Evolutionary conservation across 2,113 vertebrate genomes (phyloP).

Genomic region (Vireo altiloquus): DNA sequence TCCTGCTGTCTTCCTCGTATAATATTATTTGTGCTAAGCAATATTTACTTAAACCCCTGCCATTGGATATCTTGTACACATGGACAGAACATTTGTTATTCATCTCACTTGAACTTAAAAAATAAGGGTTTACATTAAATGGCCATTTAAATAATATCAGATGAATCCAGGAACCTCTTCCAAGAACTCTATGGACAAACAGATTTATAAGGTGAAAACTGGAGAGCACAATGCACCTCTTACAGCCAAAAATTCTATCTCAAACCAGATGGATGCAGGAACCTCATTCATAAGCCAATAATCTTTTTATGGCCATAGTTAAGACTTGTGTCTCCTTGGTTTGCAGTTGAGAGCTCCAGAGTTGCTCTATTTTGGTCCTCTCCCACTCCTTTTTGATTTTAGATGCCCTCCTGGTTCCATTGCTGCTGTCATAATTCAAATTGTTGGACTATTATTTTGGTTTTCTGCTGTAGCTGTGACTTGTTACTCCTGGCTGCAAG

Average conservation of each 20-base stretch:
- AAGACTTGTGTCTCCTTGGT: neutral
- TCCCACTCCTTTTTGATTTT: neutral
- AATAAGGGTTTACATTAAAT: neutral
- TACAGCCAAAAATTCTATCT: neutral
- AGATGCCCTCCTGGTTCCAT: neutral
- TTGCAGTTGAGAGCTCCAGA: neutral
- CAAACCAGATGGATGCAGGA: constrained; percentile 12
- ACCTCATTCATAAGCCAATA: neutral
- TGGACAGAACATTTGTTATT: neutral
- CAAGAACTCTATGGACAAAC: neutral
- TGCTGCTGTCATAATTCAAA: neutral
- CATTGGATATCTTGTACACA: neutral
- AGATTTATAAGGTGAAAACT: constrained; percentile 36
- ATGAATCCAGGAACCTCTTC: neutral
- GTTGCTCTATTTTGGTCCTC: neutral
- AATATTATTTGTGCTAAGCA: neutral
- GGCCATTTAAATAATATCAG: neutral
- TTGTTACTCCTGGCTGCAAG: neutral
- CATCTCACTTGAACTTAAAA: neutral
- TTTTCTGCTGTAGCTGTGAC: neutral
- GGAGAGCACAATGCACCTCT: neutral
- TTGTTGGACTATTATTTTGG: neutral
- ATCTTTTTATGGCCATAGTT: neutral
- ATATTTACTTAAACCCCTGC: neutral
- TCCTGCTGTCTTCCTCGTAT: neutral